These are phyloP conservation scores for Monomorium pharaonis DNA, from an alignment of 1,140 invertebrate species.

Conservation along the genomic window DNA sequence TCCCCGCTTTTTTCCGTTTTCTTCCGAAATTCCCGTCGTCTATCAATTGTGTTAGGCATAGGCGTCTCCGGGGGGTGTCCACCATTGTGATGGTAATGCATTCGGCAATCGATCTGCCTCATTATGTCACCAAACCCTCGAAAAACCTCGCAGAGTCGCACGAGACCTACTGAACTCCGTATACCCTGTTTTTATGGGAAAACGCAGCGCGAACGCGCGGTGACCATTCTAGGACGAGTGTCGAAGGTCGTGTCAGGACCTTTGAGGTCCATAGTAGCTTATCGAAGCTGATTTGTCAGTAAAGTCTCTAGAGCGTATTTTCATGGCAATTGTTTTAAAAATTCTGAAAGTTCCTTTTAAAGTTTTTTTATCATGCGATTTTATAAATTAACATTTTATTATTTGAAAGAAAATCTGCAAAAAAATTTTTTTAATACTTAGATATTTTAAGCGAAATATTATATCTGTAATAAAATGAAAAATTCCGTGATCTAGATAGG, in stretches of 20 bases:
- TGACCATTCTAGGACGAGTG: constrained; percentile 18
- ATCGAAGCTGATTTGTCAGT: constrained; percentile 1
- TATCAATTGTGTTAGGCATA: constrained; percentile 82
- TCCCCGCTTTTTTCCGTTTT: constrained; percentile 79
- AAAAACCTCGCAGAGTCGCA: constrained; percentile 75
- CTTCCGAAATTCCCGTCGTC: constrained; percentile 81
- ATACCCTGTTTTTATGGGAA: constrained; percentile 77
- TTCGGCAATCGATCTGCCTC: constrained; percentile 82
- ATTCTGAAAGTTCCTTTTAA: neutral
- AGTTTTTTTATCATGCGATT: neutral
- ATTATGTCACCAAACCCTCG: constrained; percentile 79
- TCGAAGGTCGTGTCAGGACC: constrained; percentile 37
- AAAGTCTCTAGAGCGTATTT: neutral
- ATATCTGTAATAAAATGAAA: neutral
- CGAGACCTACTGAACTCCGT: constrained; percentile 64
- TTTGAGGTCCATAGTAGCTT: neutral
- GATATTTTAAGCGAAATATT: neutral
- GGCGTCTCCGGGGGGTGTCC: constrained; percentile 72
- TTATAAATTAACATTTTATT: neutral
- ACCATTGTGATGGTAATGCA: constrained; percentile 83
- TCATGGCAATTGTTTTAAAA: neutral
- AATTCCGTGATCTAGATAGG: constrained; percentile 22
- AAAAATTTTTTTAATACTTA: neutral
- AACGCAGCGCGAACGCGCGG: neutral
- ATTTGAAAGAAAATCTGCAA: neutral